Conservation (phyloP, 2,797 vertebrate genomes). For the Oreochromis mossambicus region DNA sequence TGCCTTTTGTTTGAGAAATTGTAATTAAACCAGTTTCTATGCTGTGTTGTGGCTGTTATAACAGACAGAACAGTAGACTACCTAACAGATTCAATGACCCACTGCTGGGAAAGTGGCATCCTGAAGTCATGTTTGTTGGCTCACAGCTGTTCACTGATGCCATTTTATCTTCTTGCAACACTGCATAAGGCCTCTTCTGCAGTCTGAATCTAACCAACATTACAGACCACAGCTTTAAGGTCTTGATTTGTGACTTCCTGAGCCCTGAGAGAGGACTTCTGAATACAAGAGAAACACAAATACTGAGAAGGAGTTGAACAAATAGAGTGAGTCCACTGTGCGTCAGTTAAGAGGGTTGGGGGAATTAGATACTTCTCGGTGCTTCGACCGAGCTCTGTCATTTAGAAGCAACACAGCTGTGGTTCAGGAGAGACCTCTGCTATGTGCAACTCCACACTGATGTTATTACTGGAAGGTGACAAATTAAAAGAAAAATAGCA, state of each 20-base stretch:
- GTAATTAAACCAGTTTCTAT: neutral
- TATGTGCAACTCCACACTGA: neutral
- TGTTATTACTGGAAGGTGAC: neutral
- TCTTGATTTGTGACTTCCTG: slow-evolving; percentile 61
- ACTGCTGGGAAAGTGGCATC: neutral
- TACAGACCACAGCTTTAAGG: neutral
- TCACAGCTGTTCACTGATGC: neutral
- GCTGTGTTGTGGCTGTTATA: neutral
- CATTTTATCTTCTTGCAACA: fast-evolving
- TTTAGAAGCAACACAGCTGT: slow-evolving; percentile 19
- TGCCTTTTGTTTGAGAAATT: neutral
- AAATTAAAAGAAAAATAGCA: neutral
- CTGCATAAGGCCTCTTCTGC: neutral
- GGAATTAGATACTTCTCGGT: neutral
- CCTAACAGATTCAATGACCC: fast-evolving
- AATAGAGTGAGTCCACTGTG: neutral
- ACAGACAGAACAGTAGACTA: neutral
- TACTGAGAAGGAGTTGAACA: slow-evolving; percentile 16
- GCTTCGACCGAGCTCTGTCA: neutral
- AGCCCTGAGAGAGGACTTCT: neutral
- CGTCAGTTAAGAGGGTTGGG: neutral
- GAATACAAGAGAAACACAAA: slow-evolving; percentile 35
- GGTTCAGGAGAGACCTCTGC: neutral
- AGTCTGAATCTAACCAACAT: neutral
- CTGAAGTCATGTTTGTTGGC: neutral